These are phyloP conservation scores for Gisinianus flammeolus DNA, from an alignment of 2,888 invertebrate genomes.

Conservation along the genomic window DNA sequence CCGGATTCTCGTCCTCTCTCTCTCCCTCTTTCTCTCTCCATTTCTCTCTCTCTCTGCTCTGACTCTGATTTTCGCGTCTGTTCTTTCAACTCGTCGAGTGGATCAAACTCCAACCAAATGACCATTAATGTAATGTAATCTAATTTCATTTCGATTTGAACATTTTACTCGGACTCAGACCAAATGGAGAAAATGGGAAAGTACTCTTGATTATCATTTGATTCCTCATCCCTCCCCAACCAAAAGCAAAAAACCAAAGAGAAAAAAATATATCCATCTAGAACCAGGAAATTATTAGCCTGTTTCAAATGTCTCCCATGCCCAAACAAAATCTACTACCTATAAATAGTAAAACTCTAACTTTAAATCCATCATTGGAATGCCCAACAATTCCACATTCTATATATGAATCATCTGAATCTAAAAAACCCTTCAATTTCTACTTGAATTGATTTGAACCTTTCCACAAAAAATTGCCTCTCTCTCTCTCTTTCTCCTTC, in stretches of 20 bases:
- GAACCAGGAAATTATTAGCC: too few species aligned
- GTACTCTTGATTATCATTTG: constrained; percentile 14
- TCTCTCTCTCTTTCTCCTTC: constrained; percentile 16
- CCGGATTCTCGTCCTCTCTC: neutral
- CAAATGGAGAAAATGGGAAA: constrained; percentile 8
- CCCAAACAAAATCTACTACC: too few species aligned
- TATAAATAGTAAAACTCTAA: too few species aligned
- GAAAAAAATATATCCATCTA: too few species aligned
- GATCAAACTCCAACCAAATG: constrained; percentile 21
- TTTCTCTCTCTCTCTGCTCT: neutral
- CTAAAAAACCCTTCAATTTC: too few species aligned
- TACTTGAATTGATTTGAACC: too few species aligned
- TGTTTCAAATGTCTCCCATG: too few species aligned
- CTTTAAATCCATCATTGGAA: too few species aligned
- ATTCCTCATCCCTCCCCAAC: neutral
- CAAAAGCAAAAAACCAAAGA: too few species aligned
- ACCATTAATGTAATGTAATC: constrained; percentile 37
- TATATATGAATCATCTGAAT: too few species aligned
- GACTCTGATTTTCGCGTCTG: constrained; percentile 4
- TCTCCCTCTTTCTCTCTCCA: neutral
- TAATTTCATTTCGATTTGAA: constrained; percentile 17
- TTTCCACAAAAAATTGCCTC: too few species aligned
- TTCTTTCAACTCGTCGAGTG: constrained; percentile 8
- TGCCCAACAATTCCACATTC: too few species aligned
- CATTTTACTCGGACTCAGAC: neutral